These are phyloP conservation scores for Microctenopoma steveboyesi DNA, from an alignment of 2,797 vertebrate genomes.

Conservation along the genomic window DNA sequence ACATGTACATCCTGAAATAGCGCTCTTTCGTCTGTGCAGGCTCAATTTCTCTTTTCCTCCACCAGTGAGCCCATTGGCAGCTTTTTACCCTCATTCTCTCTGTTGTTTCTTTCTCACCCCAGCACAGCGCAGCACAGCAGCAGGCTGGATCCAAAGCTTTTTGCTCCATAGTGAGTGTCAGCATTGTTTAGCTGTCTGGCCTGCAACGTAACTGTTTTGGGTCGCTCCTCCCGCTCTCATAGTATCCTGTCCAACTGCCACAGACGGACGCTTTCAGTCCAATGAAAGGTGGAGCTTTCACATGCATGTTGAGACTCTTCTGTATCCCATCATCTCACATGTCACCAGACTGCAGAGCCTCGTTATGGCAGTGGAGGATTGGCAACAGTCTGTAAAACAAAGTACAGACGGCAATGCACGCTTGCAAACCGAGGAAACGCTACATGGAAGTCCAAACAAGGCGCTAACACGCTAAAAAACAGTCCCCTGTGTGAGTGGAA, in stretches of 20 bases:
- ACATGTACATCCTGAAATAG: conserved; percentile 11
- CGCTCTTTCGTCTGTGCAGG: conserved; percentile 8
- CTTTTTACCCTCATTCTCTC: not conserved
- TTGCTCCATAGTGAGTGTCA: not conserved
- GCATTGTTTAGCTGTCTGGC: not conserved
- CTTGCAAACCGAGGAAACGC: conserved; percentile 26
- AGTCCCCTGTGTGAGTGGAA: conserved; percentile 45
- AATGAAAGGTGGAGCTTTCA: not conserved
- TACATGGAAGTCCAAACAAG: conserved; percentile 43
- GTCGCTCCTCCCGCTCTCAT: not conserved
- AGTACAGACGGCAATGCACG: conserved; percentile 16
- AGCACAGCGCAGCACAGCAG: conserved; percentile 11
- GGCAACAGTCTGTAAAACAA: conserved; percentile 43
- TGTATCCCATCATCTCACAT: conserved; percentile 4
- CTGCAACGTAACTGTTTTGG: not conserved
- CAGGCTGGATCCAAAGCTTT: conserved; percentile 7
- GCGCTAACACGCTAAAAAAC: conserved; percentile 40
- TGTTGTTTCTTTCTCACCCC: not conserved
- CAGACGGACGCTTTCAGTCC: not conserved
- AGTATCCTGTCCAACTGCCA: not conserved
- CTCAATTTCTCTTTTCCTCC: not conserved
- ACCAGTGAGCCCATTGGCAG: conserved; percentile 30
- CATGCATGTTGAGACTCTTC: conserved; percentile 1
- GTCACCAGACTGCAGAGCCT: conserved; percentile 11
- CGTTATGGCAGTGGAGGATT: not conserved